phyloP scores from a whole-genome alignment of 2,797 vertebrate species.

The Pygocentrus nattereri region DNA sequence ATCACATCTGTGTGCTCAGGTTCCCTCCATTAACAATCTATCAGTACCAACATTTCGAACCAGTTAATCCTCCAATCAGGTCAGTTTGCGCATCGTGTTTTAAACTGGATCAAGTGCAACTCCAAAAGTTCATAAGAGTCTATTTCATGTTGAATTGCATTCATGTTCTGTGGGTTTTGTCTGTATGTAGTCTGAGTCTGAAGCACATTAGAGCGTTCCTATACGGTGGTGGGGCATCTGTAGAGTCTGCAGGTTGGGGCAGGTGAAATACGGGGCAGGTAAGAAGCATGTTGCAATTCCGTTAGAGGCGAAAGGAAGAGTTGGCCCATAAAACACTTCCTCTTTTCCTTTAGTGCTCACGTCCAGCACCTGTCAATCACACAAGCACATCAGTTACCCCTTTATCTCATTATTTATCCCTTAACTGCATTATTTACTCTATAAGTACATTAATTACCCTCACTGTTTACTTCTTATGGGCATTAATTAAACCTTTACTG shows the following conservation, averaged over 20 bases:
- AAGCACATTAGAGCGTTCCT: slow-evolving; percentile 79
- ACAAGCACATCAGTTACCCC: slow-evolving; percentile 66
- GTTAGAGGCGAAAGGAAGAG: slow-evolving; percentile 94
- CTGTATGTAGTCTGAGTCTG: slow-evolving; percentile 1
- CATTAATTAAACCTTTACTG: neutral
- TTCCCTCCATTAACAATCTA: neutral
- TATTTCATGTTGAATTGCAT: neutral
- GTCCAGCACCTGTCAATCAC: slow-evolving; percentile 87
- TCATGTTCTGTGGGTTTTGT: neutral
- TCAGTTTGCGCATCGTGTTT: neutral
- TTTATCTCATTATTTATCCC: neutral
- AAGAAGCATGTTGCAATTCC: slow-evolving; percentile 95
- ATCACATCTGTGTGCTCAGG: neutral
- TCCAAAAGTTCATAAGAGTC: neutral
- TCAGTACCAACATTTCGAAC: slow-evolving; percentile 1
- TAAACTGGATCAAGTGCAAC: neutral
- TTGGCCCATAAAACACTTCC: slow-evolving; percentile 97
- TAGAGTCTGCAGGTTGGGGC: slow-evolving; percentile 93
- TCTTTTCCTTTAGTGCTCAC: slow-evolving; percentile 94
- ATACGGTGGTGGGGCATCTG: slow-evolving; percentile 97
- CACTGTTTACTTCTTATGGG: neutral
- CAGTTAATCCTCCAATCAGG: neutral
- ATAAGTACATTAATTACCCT: too few relatives aligned
- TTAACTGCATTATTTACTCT: neutral
- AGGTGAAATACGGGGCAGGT: slow-evolving; percentile 93